Evolutionary conservation across 2,888 invertebrate species (phyloP), one percentile per base, ranked within the genome.

Genomic region (Himalopsyche japonica): DNA sequence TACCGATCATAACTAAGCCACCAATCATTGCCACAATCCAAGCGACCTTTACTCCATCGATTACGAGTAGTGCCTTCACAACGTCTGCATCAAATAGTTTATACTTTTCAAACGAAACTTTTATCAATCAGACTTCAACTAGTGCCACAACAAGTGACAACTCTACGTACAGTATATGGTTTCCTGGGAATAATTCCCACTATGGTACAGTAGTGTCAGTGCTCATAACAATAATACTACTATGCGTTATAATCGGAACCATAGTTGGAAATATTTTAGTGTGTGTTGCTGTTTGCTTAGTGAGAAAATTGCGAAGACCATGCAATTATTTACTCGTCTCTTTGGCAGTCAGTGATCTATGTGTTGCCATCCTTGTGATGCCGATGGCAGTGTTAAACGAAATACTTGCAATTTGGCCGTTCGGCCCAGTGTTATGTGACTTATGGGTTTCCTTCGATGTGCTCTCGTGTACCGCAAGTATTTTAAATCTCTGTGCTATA

Each of bases 391-490:
- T 98, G 90, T 94, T 98, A 48, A 98, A 98, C 90, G 98, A 99
- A 91, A 95, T 98, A 86, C 93, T 97, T 88, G 98, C 98, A 85
- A 94, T 95, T 88, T 99, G 99, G 99, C 95, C 96, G 88, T 98
- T 99, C 89, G 98, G 98, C 80, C 94, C 95, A 32, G 93, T 96
- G 86, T 95, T 98, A 89, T 99, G 99, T 91, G 97, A 98, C 89
- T 94, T 98, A 87, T 99, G 99, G 99, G 98, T 98, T 85, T 97
- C 98, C 82, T 97, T 98, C 90, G 99, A 99, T 91, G 98, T 99
- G 48, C 94, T 99, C 88, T 98, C 98, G 88, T 99, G 98, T 90
- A 98, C 99, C 27, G 99, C 99, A n/a, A 99, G 98, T 88, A 99
- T 99, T 88, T 93, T 99, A 80, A 99, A 99, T 91, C 93, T 99